Percentiles rank a stretch among this genome's conserved stretches.
Conservation (phyloP, 2,888 invertebrate species). For the Ametastegia equiseti region DNA sequence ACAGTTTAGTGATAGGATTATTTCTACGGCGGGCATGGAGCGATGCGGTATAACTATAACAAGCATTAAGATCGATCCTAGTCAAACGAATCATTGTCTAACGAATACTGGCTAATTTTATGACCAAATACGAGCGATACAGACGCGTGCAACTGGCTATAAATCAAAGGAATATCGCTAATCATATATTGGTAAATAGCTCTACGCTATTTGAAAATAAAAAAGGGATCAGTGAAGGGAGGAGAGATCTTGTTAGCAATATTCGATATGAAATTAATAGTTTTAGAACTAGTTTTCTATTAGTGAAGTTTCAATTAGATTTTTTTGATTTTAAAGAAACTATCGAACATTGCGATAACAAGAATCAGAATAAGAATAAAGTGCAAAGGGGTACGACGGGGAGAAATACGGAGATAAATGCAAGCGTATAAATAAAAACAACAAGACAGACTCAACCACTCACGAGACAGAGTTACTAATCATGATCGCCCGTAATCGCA, state of each 20-base stretch:
- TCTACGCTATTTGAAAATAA: neutral
- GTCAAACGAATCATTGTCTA: neutral
- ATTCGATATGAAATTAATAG: neutral
- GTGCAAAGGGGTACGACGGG: neutral
- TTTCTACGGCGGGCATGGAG: neutral
- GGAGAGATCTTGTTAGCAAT: neutral
- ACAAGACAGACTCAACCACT: slow-evolving; percentile 72
- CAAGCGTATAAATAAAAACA: slow-evolving; percentile 56
- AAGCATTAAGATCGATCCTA: neutral
- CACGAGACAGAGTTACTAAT: slow-evolving; percentile 71
- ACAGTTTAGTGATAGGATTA: neutral
- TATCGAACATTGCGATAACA: slow-evolving; percentile 11
- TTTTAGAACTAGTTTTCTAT: too few relatives aligned
- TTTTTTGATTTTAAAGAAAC: too few relatives aligned
- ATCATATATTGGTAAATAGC: neutral
- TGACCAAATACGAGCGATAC: neutral
- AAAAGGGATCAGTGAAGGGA: neutral
- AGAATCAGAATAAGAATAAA: too few relatives aligned
- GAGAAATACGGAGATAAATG: neutral
- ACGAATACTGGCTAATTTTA: slow-evolving; percentile 8
- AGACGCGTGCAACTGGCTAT: neutral
- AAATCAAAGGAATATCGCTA: neutral
- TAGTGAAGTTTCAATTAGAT: too few relatives aligned
- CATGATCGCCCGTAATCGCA: slow-evolving; percentile 61
- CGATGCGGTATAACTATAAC: neutral